Evolutionary conservation across 2,113 vertebrate species (phyloP), one percentile per base, ranked within the genome.

Genomic region (Hypanus sabinus): DNA sequence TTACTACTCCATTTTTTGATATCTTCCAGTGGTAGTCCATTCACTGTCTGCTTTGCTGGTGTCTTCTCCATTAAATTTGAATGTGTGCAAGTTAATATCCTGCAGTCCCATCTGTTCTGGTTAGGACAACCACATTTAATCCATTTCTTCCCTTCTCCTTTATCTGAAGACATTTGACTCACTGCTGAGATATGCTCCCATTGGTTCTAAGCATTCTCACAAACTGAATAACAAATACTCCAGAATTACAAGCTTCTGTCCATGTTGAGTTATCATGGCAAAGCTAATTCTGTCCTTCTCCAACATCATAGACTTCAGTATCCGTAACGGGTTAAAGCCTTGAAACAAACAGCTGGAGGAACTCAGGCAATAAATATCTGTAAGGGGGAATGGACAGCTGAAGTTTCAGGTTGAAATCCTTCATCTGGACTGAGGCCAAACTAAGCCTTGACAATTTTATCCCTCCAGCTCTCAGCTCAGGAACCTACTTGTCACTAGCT

Each of bases 141-240:
- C 57, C 7, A 65, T 7, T 7, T 18, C 16, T 18, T 11, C 57
- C 30, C 1, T n/a, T 16, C 60, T 16, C 30, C 27, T 65, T 62
- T 88, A n/a, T 33, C 71, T 18, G 11, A 62, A 88, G 24, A 30
- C 30, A 88, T 62, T 46, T 14, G 85, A 62, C 57, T 62, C 81
- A 0, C 60, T 30, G 12, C 57, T 83, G 38, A 12, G 16, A 55
- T 24, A 87, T 46, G 27, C 9, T 88, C 85, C 85, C 85, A 33
- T 8, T 65, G 85, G 5, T 14, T 88, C 11, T 68, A 11, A 68
- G 57, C 60, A 68, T 90, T 68, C 16, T 65, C 6, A n/a, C 65
- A 65, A 90, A 30, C 85, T 90, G 85, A 90, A 30, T 60, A 90
- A 90, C 30, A 57, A 88, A n/a, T 62, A 88, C 11, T n/a, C 83